These are phyloP conservation scores for Drosophila chauvacae DNA, from an alignment of 1,140 invertebrate genomes.

Conservation along the genomic window DNA sequence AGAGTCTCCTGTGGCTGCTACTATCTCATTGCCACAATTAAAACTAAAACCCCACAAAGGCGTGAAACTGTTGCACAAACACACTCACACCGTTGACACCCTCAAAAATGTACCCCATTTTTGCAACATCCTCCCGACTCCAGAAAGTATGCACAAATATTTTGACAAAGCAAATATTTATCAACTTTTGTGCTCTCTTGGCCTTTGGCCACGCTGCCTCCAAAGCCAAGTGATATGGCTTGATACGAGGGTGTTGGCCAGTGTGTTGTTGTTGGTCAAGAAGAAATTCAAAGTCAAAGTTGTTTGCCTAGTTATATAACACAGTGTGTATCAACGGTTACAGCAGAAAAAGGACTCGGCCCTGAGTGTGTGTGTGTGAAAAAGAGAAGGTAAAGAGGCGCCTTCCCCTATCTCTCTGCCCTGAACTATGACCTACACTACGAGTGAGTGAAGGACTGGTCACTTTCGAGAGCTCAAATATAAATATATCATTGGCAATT, in stretches of 20 bases:
- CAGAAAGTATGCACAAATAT: constrained; percentile 70
- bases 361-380: constrained; percentile 3
- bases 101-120: background rate
- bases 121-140: constrained; percentile 13
- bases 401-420: no score
- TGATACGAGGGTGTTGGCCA: constrained; percentile 15
- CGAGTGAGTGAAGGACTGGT: constrained; percentile 4
- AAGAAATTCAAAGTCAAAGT: constrained; percentile 77
- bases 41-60: constrained; percentile 59
- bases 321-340: constrained; percentile 6
- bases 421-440: background rate
- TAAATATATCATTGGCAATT: constrained; percentile 31
- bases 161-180: constrained; percentile 78
- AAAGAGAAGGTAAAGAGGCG: constrained; percentile 11
- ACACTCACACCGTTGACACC: background rate
- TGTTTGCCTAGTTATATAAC: constrained; percentile 42
- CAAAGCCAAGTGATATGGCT: constrained; percentile 37
- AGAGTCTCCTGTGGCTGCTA: constrained; percentile 19
- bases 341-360: constrained; percentile 5
- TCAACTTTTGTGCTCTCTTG: constrained; percentile 67
- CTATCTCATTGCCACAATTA: constrained; percentile 64
- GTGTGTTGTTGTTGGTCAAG: constrained; percentile 24
- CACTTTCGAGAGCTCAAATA: constrained; percentile 6
- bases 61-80: constrained; percentile 50
- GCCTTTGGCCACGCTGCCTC: constrained; percentile 59